phyloP scores from a whole-genome alignment of 2,797 vertebrate species.

The Enteromius afrohamiltoni region DNA sequence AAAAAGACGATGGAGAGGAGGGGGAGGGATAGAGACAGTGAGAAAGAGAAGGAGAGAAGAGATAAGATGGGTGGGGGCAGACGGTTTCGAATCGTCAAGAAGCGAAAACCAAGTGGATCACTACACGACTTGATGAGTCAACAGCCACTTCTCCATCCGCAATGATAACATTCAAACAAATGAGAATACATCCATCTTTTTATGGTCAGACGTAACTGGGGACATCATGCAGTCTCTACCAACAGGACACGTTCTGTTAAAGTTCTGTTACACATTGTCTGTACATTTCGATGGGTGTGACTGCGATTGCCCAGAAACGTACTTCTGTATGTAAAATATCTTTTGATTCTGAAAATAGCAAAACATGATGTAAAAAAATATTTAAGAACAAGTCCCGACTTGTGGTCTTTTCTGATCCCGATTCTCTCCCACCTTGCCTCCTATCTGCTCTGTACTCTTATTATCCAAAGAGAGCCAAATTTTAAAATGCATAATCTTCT shows the following conservation, averaged over 20 bases:
- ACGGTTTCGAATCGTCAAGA: constrained; percentile 47
- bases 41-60: constrained; percentile 20
- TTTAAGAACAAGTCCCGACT: background rate
- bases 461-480: background rate
- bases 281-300: constrained; percentile 6
- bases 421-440: background rate
- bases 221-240: background rate
- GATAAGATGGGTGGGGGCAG: constrained; percentile 28
- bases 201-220: background rate
- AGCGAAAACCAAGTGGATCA: constrained; percentile 50
- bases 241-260: background rate
- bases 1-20: constrained; percentile 42
- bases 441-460: background rate
- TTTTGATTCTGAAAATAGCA: background rate
- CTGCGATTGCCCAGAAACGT: background rate
- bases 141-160: constrained; percentile 21
- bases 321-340: background rate
- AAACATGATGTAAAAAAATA: background rate
- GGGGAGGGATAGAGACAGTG: constrained; percentile 21
- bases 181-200: background rate
- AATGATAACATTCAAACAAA: background rate
- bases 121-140: constrained; percentile 56
- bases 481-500: background rate
- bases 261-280: background rate
- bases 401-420: background rate